Evolutionary conservation across 2,888 invertebrate genomes (phyloP).

Genomic region (Harpagoxenus sublaevis): DNA sequence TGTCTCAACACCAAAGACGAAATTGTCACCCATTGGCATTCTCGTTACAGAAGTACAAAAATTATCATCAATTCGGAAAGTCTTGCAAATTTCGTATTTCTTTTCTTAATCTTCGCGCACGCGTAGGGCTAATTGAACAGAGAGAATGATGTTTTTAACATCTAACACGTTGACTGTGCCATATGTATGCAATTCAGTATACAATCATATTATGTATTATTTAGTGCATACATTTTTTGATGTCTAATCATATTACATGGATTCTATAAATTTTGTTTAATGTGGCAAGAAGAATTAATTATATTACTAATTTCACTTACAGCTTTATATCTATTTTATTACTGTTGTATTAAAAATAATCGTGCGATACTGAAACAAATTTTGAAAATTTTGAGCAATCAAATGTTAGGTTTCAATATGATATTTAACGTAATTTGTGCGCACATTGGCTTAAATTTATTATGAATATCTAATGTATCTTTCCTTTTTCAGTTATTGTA

Average conservation of each 20-base stretch:
- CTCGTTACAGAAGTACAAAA: not conserved
- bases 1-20: constrained; percentile 9
- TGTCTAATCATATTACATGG: not conserved
- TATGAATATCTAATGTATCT: not conserved
- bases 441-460: not conserved
- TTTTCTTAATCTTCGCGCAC: not conserved
- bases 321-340: not conserved
- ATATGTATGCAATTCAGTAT: not conserved
- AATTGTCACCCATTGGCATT: constrained; percentile 16
- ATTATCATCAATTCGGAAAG: not conserved
- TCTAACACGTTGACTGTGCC: not conserved
- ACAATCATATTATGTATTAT: not conserved
- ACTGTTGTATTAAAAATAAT: not conserved
- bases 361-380: not conserved
- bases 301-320: not conserved
- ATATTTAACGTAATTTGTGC: not conserved
- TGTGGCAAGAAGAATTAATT: not conserved
- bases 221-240: not conserved
- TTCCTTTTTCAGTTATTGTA: not conserved
- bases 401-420: not conserved
- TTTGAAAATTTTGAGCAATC: not conserved
- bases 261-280: not conserved
- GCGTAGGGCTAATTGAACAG: no score
- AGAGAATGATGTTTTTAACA: not conserved
- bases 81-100: not conserved